Evolutionary conservation across 2,113 vertebrate genomes (phyloP).

Genomic region (Mus musculus): GRCm39 chr13:38539501-38540000

Average conservation of each 20-base stretch:
- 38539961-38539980: accelerated
- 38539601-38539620: not conserved
- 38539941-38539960: not conserved
- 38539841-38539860: not conserved
- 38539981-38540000: not conserved
- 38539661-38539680: not conserved
- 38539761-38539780: not conserved
- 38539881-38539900: not conserved
- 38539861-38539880: not conserved
- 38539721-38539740: not conserved
- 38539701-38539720: not conserved
- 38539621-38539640: not conserved
- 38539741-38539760: not conserved
- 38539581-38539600: not conserved
- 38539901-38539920: not conserved
- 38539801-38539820: not conserved
- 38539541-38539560: not conserved
- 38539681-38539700: not conserved
- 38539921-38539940: not conserved
- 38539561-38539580: not conserved
- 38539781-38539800: not conserved
- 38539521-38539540: not conserved
- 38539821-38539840: not conserved
- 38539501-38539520: slow-evolving; percentile 26
- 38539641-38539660: not conserved